Percentiles rank a stretch among this genome's conserved stretches.
These are phyloP conservation scores for Artibeus jamaicensis DNA, from an alignment of 2,797 vertebrate genomes.

Conservation along the genomic window DNA sequence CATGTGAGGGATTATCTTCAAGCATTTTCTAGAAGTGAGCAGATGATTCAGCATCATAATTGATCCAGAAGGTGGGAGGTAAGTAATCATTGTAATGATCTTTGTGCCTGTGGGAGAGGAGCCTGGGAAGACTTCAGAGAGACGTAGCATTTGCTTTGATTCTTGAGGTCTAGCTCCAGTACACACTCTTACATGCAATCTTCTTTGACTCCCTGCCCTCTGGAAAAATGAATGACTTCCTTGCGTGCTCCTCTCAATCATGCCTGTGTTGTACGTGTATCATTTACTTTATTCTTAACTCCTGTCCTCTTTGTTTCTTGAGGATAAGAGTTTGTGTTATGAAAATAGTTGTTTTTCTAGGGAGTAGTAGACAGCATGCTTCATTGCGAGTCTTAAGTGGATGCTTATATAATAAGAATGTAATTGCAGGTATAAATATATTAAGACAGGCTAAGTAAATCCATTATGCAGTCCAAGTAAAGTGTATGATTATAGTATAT, in stretches of 20 bases:
- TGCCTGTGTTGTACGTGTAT: background rate
- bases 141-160: background rate
- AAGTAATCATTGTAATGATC: background rate
- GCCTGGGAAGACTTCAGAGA: background rate
- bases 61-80: background rate
- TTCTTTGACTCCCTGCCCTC: background rate
- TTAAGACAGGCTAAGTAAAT: conserved; percentile 26
- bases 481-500: conserved; percentile 6
- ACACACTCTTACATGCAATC: background rate
- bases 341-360: background rate
- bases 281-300: conserved; percentile 4
- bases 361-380: background rate
- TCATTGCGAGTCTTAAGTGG: background rate
- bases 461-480: conserved; percentile 6
- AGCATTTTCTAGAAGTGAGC: background rate
- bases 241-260: background rate
- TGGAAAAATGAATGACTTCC: background rate
- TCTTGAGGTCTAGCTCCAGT: background rate
- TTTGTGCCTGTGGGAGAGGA: background rate
- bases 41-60: background rate
- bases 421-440: conserved; percentile 12
- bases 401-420: background rate
- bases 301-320: background rate
- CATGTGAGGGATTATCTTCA: conserved; percentile 1
- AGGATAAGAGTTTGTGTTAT: background rate